phyloP scores from a whole-genome alignment of 2,797 vertebrate species.

The Lacerta agilis region DNA sequence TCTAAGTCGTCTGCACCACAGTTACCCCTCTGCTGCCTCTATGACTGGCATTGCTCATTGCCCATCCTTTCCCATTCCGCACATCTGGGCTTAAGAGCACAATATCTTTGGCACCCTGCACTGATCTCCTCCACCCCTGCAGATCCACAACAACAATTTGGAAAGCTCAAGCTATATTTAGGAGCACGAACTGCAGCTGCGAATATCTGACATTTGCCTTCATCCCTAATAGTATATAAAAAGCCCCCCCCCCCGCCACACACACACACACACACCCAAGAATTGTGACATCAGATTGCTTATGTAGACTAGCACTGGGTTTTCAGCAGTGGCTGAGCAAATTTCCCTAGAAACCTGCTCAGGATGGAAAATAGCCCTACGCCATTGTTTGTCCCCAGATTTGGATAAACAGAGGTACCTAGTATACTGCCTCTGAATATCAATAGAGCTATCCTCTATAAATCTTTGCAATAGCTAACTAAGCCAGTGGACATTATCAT shows the following conservation, averaged over 20 bases:
- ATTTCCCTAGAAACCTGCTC: neutral
- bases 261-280: too few species aligned
- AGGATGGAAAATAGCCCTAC: neutral
- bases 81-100: neutral
- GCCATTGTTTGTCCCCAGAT: neutral
- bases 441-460: neutral
- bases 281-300: neutral
- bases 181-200: neutral
- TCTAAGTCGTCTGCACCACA: neutral
- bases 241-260: too few species aligned
- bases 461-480: neutral
- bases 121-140: neutral
- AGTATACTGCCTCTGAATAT: neutral
- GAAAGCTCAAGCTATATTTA: neutral
- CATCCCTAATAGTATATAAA: neutral
- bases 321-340: neutral
- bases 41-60: neutral
- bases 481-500: slow-evolving; percentile 38
- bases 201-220: neutral
- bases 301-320: neutral
- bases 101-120: neutral
- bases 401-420: neutral
- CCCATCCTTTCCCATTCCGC: neutral
- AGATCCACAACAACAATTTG: neutral
- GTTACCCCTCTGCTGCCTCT: neutral